Evolutionary conservation across 2,797 vertebrate species (phyloP).

Genomic region (Enteromius thamalakanensis): DNA sequence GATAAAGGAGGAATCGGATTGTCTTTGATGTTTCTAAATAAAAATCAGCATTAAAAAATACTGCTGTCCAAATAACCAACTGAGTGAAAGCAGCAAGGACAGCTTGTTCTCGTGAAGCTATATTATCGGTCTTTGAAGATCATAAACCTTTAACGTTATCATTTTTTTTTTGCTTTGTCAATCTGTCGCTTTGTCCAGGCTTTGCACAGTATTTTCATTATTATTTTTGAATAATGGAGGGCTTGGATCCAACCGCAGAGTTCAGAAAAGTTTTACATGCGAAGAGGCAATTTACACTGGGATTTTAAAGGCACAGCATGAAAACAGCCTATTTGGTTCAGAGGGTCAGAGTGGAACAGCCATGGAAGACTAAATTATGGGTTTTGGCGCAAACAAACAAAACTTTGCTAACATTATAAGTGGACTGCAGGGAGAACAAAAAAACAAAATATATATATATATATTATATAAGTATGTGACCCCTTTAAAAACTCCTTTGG

Average conservation of each 20-base stretch:
- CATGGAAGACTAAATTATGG: conserved; percentile 3
- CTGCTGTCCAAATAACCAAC: background rate
- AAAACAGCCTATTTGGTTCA: conserved; percentile 13
- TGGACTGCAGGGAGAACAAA: conserved; percentile 10
- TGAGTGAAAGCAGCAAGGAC: background rate
- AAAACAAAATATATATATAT: background rate
- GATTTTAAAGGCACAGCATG: conserved; percentile 15
- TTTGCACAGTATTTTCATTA: background rate
- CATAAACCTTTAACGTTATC: background rate
- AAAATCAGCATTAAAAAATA: background rate
- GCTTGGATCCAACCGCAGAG: background rate
- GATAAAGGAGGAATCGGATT: conserved; percentile 7
- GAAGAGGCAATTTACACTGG: background rate
- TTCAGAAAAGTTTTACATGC: background rate
- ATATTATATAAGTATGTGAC: background rate
- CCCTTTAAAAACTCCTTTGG: conserved; percentile 18
- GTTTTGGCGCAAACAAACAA: background rate
- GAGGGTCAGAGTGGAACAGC: background rate
- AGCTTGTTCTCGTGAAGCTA: background rate
- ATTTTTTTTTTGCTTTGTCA: background rate
- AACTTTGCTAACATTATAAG: conserved; percentile 4
- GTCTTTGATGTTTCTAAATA: background rate
- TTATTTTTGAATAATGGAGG: background rate
- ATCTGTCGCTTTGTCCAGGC: background rate
- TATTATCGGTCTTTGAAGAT: background rate